Evolutionary conservation across 2,113 vertebrate species (phyloP), one percentile per base, ranked within the genome.

Genomic region (Vanacampus margaritifer): DNA sequence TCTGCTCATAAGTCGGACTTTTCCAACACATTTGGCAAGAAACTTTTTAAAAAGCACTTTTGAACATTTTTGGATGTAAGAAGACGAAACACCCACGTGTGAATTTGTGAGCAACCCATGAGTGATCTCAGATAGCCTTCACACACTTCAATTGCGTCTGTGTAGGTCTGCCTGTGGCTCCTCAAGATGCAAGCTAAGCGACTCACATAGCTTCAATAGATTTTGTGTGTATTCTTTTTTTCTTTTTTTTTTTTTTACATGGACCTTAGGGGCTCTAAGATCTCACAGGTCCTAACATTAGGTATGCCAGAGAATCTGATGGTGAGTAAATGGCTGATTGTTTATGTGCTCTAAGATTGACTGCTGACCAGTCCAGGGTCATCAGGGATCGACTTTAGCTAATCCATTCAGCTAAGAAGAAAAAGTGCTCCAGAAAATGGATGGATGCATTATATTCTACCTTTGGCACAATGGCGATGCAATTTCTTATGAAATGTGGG

Each of bases 21-120:
- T 62, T 84, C 87, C 89, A 83, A 89, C 80, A 86, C 81, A 77
- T 80, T 86, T 88, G 85, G 80, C 68, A 69, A 88, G 80, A 89
- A 90, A 89, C 83, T 88, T 90, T 89, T 90, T 86, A 79, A 80
- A 89, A 89, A 87, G 86, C 61, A 19, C 73, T 88, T 90, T 88
- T 88, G 88, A 90, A 90, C 82, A 79, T 80, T 75, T 76, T 88
- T 76, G 81, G 87, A 87, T 87, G 86, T 87, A 84, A 81, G 83
- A 86, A 87, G 84, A 83, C 74, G 67, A 84, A 85, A 88, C 89
- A 84, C 87, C 88, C 89, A 89, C 88, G 79, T 83, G 74, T 76
- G 71, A 80, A 64, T 82, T 80, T 80, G 74, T 59, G 78, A 76
- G 75, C 21, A 64, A 11, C 39, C 11, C 39, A n/a, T 39, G 79